Evolutionary conservation across 2,888 invertebrate species (phyloP).

Genomic region (Pantelozetes paolii): DNA sequence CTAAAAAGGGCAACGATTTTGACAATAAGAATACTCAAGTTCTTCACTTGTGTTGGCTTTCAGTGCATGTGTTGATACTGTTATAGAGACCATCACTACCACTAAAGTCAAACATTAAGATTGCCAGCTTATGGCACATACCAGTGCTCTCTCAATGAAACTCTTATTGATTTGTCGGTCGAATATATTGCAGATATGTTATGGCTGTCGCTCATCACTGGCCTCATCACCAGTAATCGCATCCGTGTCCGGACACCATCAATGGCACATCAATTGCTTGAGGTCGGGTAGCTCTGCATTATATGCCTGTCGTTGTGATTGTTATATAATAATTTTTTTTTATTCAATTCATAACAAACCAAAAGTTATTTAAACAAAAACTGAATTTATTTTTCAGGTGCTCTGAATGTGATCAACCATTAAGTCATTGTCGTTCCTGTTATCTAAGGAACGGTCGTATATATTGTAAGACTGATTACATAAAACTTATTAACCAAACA

Average conservation of each 20-base stretch:
- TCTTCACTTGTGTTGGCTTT: not conserved
- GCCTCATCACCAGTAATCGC: conserved; percentile 39
- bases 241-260: conserved; percentile 43
- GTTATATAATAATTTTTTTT: conserved; percentile 10
- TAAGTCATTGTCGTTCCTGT: conserved; percentile 40
- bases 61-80: not conserved
- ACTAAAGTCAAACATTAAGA: too few species aligned
- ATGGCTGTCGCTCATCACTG: conserved; percentile 40
- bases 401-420: conserved; percentile 40
- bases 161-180: not conserved
- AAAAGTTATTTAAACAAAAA: too few species aligned
- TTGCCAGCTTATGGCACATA: too few species aligned
- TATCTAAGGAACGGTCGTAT: conserved; percentile 42
- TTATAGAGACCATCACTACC: too few species aligned
- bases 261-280: conserved; percentile 45
- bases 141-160: not conserved
- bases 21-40: not conserved
- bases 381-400: too few species aligned
- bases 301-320: not conserved
- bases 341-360: too few species aligned
- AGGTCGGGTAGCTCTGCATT: conserved; percentile 11
- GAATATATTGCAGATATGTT: conserved; percentile 35
- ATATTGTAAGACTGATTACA: conserved; percentile 43
- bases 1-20: not conserved
- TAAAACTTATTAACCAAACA: conserved; percentile 28